phyloP scores from a whole-genome alignment of 2,888 invertebrate species.

The Malacosoma neustria region DNA sequence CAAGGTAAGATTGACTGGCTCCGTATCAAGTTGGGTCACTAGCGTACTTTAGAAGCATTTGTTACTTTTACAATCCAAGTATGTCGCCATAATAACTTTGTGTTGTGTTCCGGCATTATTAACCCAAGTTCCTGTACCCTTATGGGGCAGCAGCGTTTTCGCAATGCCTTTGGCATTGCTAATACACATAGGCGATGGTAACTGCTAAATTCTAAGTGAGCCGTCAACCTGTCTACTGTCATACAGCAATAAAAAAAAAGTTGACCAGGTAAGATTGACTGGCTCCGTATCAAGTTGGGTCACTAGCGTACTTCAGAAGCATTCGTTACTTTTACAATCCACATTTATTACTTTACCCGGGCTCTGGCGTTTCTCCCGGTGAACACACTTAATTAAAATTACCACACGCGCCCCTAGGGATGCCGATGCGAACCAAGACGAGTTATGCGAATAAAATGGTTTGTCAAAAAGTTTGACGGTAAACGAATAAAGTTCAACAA shows the following conservation, averaged over 20 bases:
- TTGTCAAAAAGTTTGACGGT: slow-evolving; percentile 20
- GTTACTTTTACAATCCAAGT: too few relatives aligned
- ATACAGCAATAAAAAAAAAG: slow-evolving; percentile 49
- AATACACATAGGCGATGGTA: too few relatives aligned
- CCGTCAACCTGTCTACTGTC: too few relatives aligned
- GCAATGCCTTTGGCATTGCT: too few relatives aligned
- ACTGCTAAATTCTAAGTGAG: too few relatives aligned
- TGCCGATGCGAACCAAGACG: slow-evolving; percentile 40
- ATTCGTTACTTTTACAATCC: slow-evolving; percentile 59
- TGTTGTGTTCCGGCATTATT: too few relatives aligned
- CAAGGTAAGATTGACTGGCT: too few relatives aligned
- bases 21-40: too few relatives aligned
- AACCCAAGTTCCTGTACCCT: too few relatives aligned
- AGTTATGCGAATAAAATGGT: slow-evolving; percentile 39
- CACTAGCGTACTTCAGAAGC: slow-evolving; percentile 25
- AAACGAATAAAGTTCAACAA: slow-evolving; percentile 4
- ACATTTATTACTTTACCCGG: slow-evolving; percentile 51
- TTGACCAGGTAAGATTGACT: slow-evolving; percentile 44
- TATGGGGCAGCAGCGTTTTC: too few relatives aligned
- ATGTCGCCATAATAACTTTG: too few relatives aligned
- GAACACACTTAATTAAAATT: slow-evolving; percentile 70
- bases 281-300: slow-evolving; percentile 16
- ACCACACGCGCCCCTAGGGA: slow-evolving; percentile 46
- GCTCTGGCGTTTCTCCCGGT: slow-evolving; percentile 42
- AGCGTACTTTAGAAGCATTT: too few relatives aligned